Base-by-base conservation (phyloP, 2,113 vertebrate species). In the Hippocampus comes region DNA sequence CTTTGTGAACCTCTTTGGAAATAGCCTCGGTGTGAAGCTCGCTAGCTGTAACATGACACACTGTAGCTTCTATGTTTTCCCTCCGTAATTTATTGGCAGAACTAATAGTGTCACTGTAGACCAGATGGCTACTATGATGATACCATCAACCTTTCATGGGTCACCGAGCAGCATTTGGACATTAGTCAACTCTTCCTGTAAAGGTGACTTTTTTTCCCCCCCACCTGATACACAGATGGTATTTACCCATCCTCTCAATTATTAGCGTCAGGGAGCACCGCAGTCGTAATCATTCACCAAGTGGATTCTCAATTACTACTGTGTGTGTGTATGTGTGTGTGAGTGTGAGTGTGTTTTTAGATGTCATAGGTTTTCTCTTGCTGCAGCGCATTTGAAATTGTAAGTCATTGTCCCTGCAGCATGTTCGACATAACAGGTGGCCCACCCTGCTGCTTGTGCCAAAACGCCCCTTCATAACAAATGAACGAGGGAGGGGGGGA, bases 91-190 rank as follows among this genome's bases (percentile, higher is more conserved):
- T 87, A 84, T 76, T 78, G 80, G 76, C 84, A 79, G 71, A 78
- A 48, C 25, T 71, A 79, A 75, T 20, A 82, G 63, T 79, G 34
- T 76, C 71, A 66, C 25, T 61, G 12, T 48, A 42, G 67, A 80
- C 63, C 88, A 90, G 84, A 84, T 89, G 87, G 80, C 78, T 75
- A 71, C 79, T 80, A 81, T 85, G 81, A 84, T 84, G 83, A 77
- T 51, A 68, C 75, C 71, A 76, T 82, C 64, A 82, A 86, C 66
- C 87, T 81, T 76, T 69, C 78, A 67, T 14, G 71, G 85, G 82
- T 84, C 77, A 82, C 51, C n/a, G 76, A 77, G 73, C 78, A 75
- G 74, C 78, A 76, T 69, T 68, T 69, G 70, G 70, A 65, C 74
- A 78, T 87, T 80, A 81, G 68, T 76, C 67, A 80, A 63, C 73